Percentiles rank a stretch among this genome's conserved stretches.
Conservation (phyloP, 2,113 vertebrate genomes). For the Anhinga anhinga region DNA sequence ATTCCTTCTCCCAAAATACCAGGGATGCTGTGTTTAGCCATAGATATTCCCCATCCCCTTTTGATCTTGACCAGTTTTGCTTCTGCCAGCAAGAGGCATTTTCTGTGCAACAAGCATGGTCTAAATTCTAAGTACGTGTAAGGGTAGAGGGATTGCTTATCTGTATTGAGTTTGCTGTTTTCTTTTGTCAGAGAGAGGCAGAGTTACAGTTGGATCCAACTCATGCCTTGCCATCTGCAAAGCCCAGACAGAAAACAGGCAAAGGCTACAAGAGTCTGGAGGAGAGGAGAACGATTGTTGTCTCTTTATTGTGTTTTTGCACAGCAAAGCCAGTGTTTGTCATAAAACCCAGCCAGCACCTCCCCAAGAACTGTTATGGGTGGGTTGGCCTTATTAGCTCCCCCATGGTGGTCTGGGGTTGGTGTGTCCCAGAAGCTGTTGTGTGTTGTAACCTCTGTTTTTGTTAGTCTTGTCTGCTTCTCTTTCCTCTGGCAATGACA, state of each 20-base stretch:
- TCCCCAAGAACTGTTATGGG: fast-evolving
- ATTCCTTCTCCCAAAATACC: not conserved
- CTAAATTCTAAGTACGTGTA: not conserved
- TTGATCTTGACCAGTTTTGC: not conserved
- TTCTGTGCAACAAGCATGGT: not conserved
- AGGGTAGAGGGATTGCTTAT: not conserved
- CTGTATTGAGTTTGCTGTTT: not conserved
- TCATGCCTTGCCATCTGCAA: not conserved
- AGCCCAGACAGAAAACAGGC: not conserved
- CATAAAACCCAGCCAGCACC: not conserved
- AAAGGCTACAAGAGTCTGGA: not conserved
- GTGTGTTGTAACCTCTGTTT: not conserved
- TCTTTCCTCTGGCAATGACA: not conserved
- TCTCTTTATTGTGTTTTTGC: not conserved
- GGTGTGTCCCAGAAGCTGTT: not conserved
- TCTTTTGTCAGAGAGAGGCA: not conserved
- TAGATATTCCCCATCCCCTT: not conserved
- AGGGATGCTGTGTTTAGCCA: not conserved
- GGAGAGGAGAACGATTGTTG: not conserved
- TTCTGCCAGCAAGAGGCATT: not conserved
- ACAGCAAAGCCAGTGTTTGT: not conserved
- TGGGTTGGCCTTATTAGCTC: not conserved
- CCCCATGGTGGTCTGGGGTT: not conserved
- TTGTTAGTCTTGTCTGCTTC: not conserved
- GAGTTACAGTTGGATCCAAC: not conserved